Conservation (phyloP, 2,113 vertebrate genomes). For the Oncorhynchus keta region DNA sequence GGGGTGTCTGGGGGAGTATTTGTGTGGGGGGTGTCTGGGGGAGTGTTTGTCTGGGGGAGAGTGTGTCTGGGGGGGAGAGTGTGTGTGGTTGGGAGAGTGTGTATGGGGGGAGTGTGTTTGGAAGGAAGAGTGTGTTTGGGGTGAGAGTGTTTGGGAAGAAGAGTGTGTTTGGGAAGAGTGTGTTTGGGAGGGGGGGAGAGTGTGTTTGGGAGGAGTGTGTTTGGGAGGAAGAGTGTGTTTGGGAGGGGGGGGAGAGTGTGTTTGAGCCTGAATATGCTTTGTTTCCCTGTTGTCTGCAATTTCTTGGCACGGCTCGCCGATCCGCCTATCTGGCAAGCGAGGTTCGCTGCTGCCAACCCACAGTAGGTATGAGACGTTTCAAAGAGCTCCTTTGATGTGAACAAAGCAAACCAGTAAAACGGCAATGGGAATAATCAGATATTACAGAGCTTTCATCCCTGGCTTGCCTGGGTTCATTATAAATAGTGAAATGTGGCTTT, state of each 20-base stretch:
- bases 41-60: no score
- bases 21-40: no score
- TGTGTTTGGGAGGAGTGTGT: no score
- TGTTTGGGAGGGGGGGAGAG: no score
- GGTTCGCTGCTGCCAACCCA: conserved; percentile 44
- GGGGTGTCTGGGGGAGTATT: no score
- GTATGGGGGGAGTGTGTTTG: no score
- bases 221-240: no score
- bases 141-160: no score
- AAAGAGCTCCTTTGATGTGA: conserved; percentile 72
- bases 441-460: conserved; percentile 70
- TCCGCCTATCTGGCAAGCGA: conserved; percentile 57
- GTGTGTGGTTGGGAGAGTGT: no score
- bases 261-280: conserved; percentile 22
- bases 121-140: no score
- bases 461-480: conserved; percentile 68
- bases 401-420: conserved; percentile 74
- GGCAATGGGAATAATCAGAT: conserved; percentile 74
- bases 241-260: not conserved
- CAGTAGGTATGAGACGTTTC: conserved; percentile 66
- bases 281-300: conserved; percentile 52
- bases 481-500: conserved; percentile 72
- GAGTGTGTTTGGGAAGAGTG: no score
- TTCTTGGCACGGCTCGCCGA: conserved; percentile 60
- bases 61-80: no score